Evolutionary conservation across 2,797 vertebrate genomes (phyloP).

Genomic region (Gorsachius magnificus): DNA sequence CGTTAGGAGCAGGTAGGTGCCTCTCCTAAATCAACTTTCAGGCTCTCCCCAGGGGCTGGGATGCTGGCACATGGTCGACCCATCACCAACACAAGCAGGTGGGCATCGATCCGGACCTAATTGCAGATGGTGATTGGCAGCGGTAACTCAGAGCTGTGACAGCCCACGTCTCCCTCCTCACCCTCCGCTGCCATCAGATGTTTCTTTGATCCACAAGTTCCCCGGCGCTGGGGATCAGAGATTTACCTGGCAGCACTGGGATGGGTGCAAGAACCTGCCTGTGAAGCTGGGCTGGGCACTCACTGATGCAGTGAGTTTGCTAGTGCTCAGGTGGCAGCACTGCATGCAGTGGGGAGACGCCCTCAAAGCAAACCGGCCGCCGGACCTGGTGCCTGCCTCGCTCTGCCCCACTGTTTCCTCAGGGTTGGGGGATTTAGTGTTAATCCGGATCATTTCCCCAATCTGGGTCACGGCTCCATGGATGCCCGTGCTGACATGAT

Average conservation of each 20-base stretch:
- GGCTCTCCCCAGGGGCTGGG: background rate
- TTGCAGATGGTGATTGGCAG: fast-evolving
- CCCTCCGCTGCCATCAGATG: fast-evolving
- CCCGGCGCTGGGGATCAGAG: background rate
- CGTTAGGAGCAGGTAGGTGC: background rate
- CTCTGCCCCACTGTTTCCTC: background rate
- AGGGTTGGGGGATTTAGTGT: background rate
- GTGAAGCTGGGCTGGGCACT: background rate
- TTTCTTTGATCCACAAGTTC: background rate
- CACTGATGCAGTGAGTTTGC: background rate
- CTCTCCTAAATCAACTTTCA: background rate
- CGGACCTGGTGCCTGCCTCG: background rate
- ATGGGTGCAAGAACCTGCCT: background rate
- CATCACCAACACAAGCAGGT: fast-evolving
- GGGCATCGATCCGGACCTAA: background rate
- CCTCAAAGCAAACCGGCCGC: background rate
- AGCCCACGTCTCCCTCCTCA: fast-evolving
- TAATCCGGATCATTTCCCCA: background rate
- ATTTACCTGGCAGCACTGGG: fast-evolving
- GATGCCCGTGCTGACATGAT: fast-evolving
- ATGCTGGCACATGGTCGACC: fast-evolving
- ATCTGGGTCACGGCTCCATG: background rate
- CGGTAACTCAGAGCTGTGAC: background rate
- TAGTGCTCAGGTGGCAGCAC: background rate
- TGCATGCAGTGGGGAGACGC: too few relatives aligned